Evolutionary conservation across 1,140 invertebrate species (phyloP).

Genomic region (Aphaenogaster rudis): DNA sequence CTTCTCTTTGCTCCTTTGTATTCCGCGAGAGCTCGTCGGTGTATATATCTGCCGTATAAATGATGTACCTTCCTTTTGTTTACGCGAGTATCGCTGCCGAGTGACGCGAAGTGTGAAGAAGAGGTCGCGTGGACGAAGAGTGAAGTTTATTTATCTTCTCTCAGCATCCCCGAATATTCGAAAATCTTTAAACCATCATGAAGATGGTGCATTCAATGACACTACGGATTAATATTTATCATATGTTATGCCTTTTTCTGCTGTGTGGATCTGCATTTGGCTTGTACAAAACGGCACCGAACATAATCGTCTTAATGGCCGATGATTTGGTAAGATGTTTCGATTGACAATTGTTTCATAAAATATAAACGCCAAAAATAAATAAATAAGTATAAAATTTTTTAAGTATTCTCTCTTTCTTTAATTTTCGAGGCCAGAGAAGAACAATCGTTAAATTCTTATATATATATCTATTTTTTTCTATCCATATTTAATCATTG

Average conservation of each 20-base stretch:
- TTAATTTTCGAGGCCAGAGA: neutral
- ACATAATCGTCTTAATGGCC: slow-evolving; percentile 89
- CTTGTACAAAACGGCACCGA: slow-evolving; percentile 79
- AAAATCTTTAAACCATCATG: neutral
- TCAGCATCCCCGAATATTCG: neutral
- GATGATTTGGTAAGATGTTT: slow-evolving; percentile 88
- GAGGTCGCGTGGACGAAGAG: neutral
- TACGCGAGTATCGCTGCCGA: neutral
- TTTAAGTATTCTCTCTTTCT: neutral
- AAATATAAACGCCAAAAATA: neutral
- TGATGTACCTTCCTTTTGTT: slow-evolving; percentile 16
- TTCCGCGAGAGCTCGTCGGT: slow-evolving; percentile 73
- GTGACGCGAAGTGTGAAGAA: slow-evolving; percentile 26
- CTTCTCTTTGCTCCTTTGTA: slow-evolving; percentile 72
- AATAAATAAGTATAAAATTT: neutral
- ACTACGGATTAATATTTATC: neutral
- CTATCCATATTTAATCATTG: neutral
- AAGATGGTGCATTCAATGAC: slow-evolving; percentile 36
- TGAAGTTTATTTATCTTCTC: slow-evolving; percentile 5
- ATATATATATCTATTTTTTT: neutral
- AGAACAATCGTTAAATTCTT: neutral
- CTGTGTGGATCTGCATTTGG: slow-evolving; percentile 27
- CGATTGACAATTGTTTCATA: neutral
- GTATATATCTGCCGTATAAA: slow-evolving; percentile 66
- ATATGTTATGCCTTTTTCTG: slow-evolving; percentile 17